Evolutionary conservation across 1,140 invertebrate genomes (phyloP), one percentile per base, ranked within the genome.

Genomic region (Habropoda laboriosa): DNA sequence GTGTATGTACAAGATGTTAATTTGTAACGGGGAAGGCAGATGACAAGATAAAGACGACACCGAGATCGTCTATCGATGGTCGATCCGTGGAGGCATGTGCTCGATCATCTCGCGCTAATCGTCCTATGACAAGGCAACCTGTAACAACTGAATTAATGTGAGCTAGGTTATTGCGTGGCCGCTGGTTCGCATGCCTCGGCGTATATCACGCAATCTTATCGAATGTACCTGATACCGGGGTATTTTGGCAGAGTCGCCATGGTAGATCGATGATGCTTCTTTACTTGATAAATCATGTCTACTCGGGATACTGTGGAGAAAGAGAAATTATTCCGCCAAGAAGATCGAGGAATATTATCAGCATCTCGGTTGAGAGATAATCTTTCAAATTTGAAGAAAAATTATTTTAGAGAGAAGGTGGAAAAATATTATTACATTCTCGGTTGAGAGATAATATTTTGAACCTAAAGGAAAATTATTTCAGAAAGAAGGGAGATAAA

Each of bases 191-290:
- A 67, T 81, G 68, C 42, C 35, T 32, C 24, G 18, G 53, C 45
- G 67, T 67, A 80, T 45, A 55, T 74, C 81, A 51, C 47, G 82
- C 82, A 80, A 80, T 75, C 82, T 85, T 80, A 80, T 60, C 77
- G 77, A 35, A 51, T 61, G 57, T 30, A 47, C 21, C 42, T 53
- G 70, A 80, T 83, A 83, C 32, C 30, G 1, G 24, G 55, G 45
- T 51, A 66, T 64, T 79, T 74, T 66, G 63, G 53, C 70, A 27
- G 13, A 18, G 13, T n/a, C 16, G 21, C 49, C 18, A 51, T 21
- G 21, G 32, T 35, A 64, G 67, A 64, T 63, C 67, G 35, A 53
- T 57, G 16, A n/a, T n/a, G n/a, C n/a, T n/a, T n/a, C n/a, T n/a
- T n/a, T n/a, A n/a, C n/a, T n/a, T n/a, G n/a, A n/a, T n/a, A n/a